Base-by-base conservation (phyloP, 2,113 vertebrate species). In the Dicaeum eximium region DNA sequence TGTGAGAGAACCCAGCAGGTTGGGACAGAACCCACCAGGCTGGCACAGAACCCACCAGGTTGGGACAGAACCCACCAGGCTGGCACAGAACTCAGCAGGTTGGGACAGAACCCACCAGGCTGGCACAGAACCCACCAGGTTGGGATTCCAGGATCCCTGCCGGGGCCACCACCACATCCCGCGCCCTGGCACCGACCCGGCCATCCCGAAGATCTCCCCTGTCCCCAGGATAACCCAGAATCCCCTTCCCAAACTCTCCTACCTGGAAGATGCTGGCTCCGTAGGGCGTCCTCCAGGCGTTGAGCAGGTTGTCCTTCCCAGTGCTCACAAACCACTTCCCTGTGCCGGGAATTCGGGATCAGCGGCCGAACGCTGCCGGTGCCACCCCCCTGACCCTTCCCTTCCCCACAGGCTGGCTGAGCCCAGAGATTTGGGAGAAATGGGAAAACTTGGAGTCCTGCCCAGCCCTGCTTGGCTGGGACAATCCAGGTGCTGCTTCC, bases 281-380 rank as follows among this genome's bases (percentile, higher is more conserved):
- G 1, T 99, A 99, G 5, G 99, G 99, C 24, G 99, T 99, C 98
- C 99, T 98, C 99, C 99, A 99, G 88, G 99, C 99, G 7, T 99
- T 99, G 92, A 99, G 98, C 66, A 99, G 98, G 97, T 99, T 99
- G 97, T 99, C 99, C 89, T 99, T 99, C 62, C 99, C 99, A 7
- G 99, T 99, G 97, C 99, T 99, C 97, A 99, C 99, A 66, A 99
- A 99, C 99, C 99, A 99, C 98, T 99, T 99, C 71, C 99, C 99
- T 99, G 86, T 1, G 2, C 15, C 0, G 0, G 50, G 57, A 72
- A 48, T 51, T 10, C 0, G 1, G 54, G 2, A 13, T 96, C 53
- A 95, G 75, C 21, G 7, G 56, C 22, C 0, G 2, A 10, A 42
- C 13, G 1, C 48, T 15, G 31, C 6, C 4, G 0, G 21, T 7